Evolutionary conservation across 2,888 invertebrate genomes (phyloP), one percentile per base, ranked within the genome.

Genomic region (Diaprepes abbreviatus): DNA sequence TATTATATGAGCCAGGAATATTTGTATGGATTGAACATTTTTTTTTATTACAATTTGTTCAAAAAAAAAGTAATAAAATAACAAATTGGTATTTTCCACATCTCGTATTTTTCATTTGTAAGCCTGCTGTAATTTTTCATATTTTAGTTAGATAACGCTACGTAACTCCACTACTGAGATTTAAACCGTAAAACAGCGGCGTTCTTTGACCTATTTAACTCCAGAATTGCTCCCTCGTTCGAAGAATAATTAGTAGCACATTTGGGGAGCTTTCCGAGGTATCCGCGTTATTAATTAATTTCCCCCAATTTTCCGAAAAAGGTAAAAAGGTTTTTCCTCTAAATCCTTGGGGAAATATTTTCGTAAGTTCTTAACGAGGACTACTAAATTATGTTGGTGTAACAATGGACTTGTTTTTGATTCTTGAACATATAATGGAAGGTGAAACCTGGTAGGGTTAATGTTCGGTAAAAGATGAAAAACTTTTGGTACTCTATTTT

Each of bases 211-310:
- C 65, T 59, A 66, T 66, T 67, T 54, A 17, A 54, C n/a, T 19
- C 76, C 67, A 45, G 73, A 76, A 77, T 75, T 75, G 75, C 75
- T 78, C 79, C 78, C 79, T 79, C 81, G 81, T 82, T 82, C 81
- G 77, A 79, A 76, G 80, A 81, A 83, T 82, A 82, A 82, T 82
- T 82, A 82, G 81, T 80, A 75, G 75, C 71, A 74, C 75, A 74
- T 75, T 75, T 73, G 73, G 65, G 57, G 57, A 40, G 38, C 43
- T 33, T 54, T 17, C 31, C 40, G 52, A 63, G 57, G 57, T 65
- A 45, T 57, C 55, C 55, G 19, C 43, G 65, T 65, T 57, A 65
- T 65, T 65, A 65, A 65, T 65, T 65, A 65, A 65, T 65, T 63
- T 40, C 31, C 57, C 65, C 63, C 54, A 24, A 63, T 35, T 63